These are phyloP conservation scores for Molothrus aeneus DNA, from an alignment of 2,797 vertebrate species.

Conservation along the genomic window DNA sequence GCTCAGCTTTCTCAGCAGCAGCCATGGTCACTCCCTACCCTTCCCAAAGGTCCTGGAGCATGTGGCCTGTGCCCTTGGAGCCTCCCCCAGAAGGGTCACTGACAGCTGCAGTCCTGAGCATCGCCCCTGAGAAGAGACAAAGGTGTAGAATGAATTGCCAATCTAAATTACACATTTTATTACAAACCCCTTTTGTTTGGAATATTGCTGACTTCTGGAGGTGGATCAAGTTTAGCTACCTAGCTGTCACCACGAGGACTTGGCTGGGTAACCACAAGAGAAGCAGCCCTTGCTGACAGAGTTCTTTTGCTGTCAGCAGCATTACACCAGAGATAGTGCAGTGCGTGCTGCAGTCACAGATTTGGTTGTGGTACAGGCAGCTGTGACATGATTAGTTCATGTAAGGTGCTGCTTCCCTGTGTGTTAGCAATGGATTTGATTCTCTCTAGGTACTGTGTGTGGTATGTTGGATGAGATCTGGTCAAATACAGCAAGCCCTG, in stretches of 20 bases:
- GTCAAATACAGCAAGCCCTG: neutral
- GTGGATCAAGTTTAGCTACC: neutral
- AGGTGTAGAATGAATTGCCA: neutral
- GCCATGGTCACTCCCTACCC: rapidly evolving
- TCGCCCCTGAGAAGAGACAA: rapidly evolving
- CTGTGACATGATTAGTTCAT: neutral
- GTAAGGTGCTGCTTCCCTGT: neutral
- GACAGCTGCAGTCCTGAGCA: neutral
- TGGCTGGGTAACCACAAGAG: neutral
- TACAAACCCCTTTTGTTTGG: neutral
- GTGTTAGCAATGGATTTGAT: neutral
- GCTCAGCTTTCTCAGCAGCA: neutral
- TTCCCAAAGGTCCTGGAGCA: neutral
- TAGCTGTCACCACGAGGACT: neutral
- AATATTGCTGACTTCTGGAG: neutral
- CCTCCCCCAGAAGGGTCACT: neutral
- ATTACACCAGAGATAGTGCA: neutral
- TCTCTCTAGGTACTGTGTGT: neutral
- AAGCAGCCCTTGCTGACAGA: neutral
- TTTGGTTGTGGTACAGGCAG: neutral
- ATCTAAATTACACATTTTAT: neutral
- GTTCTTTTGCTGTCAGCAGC: neutral
- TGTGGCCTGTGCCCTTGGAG: neutral
- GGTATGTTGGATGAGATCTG: neutral
- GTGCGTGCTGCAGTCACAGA: neutral